These are phyloP conservation scores for Passer domesticus DNA, from an alignment of 2,113 vertebrate species.

Conservation along the genomic window DNA sequence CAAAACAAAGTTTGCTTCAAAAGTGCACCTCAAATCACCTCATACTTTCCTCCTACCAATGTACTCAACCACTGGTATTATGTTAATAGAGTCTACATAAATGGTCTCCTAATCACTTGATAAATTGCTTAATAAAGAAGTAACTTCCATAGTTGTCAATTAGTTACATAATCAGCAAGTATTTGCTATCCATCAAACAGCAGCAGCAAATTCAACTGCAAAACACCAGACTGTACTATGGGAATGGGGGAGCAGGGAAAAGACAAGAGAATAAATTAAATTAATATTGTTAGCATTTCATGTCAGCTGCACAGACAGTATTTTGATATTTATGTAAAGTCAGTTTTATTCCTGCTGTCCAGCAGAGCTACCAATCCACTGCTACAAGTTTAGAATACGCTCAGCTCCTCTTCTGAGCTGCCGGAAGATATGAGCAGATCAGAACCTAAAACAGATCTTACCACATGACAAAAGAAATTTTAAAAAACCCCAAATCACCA, in stretches of 20 bases:
- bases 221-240: not conserved
- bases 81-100: not conserved
- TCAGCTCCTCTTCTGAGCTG: not conserved
- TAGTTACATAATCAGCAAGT: not conserved
- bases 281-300: not conserved
- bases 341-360: constrained; percentile 3
- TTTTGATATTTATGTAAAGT: constrained; percentile 17
- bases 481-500: not conserved
- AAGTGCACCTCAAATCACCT: not conserved
- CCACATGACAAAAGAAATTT: not conserved
- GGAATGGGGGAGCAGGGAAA: not conserved
- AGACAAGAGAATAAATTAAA: not conserved
- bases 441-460: not conserved
- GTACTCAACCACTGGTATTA: not conserved
- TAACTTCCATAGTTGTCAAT: constrained; percentile 31
- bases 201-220: not conserved
- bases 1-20: constrained; percentile 5
- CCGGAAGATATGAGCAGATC: not conserved
- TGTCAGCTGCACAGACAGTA: not conserved
- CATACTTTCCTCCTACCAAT: not conserved
- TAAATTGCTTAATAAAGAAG: constrained; percentile 47
- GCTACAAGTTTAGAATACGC: not conserved
- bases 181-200: constrained; percentile 22
- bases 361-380: not conserved
- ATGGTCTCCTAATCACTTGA: constrained; percentile 5